These are phyloP conservation scores for Microhierax caerulescens DNA, from an alignment of 2,797 vertebrate genomes.

Conservation along the genomic window DNA sequence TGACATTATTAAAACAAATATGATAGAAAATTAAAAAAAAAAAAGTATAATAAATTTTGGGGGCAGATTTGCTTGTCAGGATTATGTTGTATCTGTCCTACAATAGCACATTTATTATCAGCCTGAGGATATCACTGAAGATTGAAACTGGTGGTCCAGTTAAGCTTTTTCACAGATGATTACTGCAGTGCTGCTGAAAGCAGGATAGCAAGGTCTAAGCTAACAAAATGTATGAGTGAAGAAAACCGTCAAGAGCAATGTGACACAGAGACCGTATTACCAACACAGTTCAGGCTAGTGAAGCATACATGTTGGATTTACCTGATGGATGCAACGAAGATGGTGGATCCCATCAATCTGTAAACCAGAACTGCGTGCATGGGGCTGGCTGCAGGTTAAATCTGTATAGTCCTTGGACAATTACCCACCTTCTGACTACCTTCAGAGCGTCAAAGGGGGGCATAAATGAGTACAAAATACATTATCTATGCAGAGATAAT, in stretches of 20 bases:
- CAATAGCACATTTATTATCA: background rate
- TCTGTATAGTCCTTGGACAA: background rate
- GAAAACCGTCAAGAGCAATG: background rate
- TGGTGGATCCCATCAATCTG: background rate
- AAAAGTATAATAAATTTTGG: background rate
- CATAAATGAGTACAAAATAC: background rate
- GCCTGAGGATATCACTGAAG: background rate
- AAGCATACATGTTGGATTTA: background rate
- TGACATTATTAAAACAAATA: background rate
- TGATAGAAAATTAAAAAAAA: background rate
- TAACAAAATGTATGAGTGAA: background rate
- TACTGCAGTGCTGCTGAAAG: background rate
- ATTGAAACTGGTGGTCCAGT: background rate
- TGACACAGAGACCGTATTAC: background rate
- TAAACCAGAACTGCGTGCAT: background rate
- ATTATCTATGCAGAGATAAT: background rate
- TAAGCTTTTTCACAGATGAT: conserved; percentile 14
- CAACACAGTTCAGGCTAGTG: background rate
- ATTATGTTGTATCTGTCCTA: background rate
- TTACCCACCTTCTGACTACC: background rate
- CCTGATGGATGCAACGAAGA: background rate
- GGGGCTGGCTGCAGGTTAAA: background rate
- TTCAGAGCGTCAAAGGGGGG: background rate
- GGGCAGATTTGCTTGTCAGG: background rate
- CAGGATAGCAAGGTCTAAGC: background rate